Conservation (phyloP, 2,797 vertebrate genomes). For the Galagoides demidoff region DNA sequence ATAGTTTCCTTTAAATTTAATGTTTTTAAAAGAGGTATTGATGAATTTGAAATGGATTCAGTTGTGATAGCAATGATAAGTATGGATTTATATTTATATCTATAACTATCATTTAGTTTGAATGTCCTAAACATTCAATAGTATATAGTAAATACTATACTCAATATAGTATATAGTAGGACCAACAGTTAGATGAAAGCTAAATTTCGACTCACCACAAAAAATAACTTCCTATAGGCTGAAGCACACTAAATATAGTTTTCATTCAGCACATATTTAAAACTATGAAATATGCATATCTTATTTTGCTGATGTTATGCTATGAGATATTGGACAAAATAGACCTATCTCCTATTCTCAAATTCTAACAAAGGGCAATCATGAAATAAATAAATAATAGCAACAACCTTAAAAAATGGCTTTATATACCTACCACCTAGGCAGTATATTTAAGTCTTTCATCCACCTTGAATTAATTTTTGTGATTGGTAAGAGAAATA, state of each 20-base stretch:
- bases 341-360: neutral
- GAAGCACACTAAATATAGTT: neutral
- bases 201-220: constrained; percentile 1
- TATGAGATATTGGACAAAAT: neutral
- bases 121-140: neutral
- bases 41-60: neutral
- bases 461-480: too few relatives aligned
- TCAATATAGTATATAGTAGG: neutral
- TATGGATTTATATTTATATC: neutral
- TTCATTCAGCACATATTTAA: neutral
- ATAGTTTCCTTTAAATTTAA: constrained; percentile 25
- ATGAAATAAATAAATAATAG: neutral
- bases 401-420: neutral
- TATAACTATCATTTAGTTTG: neutral
- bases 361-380: neutral
- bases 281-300: neutral
- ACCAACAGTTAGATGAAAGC: neutral
- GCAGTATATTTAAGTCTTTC: neutral
- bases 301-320: neutral
- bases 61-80: neutral
- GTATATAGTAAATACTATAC: too few relatives aligned
- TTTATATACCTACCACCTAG: neutral
- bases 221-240: neutral
- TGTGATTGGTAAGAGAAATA: too few relatives aligned
- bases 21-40: neutral